These are phyloP conservation scores for Radopholus similis DNA, from an alignment of 1,140 invertebrate species.

Conservation along the genomic window DNA sequence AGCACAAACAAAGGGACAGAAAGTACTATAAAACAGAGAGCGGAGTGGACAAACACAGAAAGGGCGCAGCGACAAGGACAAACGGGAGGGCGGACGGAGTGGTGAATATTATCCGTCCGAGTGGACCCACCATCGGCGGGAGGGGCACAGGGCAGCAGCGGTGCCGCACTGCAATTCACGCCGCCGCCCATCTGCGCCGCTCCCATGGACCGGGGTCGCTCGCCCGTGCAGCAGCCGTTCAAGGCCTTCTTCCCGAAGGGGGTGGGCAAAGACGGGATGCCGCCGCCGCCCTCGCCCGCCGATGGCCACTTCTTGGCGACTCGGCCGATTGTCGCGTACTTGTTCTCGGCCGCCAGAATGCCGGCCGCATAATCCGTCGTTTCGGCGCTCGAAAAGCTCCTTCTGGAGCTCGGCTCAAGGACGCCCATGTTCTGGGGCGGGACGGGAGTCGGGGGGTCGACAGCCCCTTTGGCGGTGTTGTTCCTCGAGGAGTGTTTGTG, in stretches of 20 bases:
- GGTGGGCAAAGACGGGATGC: background rate
- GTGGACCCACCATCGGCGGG: background rate
- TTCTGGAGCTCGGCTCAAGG: background rate
- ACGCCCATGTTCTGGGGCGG: background rate
- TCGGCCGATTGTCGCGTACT: constrained; percentile 6
- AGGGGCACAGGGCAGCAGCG: no score
- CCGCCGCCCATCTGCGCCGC: background rate
- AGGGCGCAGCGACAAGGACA: background rate
- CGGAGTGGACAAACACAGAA: background rate
- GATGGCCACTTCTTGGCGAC: constrained; percentile 6
- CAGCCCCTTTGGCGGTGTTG: background rate
- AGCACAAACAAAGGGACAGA: background rate
- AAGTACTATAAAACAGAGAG: background rate
- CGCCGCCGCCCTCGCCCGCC: background rate
- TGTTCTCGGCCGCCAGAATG: constrained; percentile 10
- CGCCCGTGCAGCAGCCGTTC: background rate
- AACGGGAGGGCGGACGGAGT: background rate
- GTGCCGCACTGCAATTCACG: background rate
- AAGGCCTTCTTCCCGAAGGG: background rate
- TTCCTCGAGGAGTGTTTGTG: background rate
- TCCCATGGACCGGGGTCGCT: background rate
- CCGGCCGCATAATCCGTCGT: background rate
- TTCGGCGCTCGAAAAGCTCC: background rate
- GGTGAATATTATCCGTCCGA: no score
- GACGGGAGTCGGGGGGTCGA: background rate